These are phyloP conservation scores for Escarpia spicata DNA, from an alignment of 2,888 invertebrate species.

Conservation along the genomic window DNA sequence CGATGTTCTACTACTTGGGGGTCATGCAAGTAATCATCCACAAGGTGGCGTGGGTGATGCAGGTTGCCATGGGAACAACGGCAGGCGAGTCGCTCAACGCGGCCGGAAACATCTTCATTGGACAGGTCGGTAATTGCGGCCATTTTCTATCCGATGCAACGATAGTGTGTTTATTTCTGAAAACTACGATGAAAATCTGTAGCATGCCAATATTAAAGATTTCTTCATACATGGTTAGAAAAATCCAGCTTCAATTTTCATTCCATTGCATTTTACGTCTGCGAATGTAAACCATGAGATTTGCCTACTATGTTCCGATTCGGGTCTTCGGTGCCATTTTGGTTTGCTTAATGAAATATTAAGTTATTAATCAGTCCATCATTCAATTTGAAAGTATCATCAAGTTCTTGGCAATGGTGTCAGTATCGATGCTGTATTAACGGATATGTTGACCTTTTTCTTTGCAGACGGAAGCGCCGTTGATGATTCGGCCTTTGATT, in stretches of 20 bases:
- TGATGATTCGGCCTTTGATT: constrained; percentile 89
- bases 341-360: no score
- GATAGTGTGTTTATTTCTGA: neutral
- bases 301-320: no score
- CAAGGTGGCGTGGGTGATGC: constrained; percentile 81
- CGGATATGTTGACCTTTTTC: neutral
- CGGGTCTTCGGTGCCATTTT: no score
- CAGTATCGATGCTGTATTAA: neutral
- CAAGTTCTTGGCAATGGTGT: neutral
- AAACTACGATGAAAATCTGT: no score
- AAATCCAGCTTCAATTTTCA: no score
- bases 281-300: no score
- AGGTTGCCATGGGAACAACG: constrained; percentile 80
- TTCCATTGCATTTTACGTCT: no score
- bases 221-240: no score
- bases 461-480: constrained; percentile 85
- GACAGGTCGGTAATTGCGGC: constrained; percentile 75
- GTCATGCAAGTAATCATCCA: constrained; percentile 86
- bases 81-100: constrained; percentile 94
- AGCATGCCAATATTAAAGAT: no score
- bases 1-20: constrained; percentile 84
- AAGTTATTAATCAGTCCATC: neutral
- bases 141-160: neutral
- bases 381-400: neutral
- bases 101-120: constrained; percentile 92